phyloP scores from a whole-genome alignment of 2,888 invertebrate genomes.

The Diogma glabrata region DNA sequence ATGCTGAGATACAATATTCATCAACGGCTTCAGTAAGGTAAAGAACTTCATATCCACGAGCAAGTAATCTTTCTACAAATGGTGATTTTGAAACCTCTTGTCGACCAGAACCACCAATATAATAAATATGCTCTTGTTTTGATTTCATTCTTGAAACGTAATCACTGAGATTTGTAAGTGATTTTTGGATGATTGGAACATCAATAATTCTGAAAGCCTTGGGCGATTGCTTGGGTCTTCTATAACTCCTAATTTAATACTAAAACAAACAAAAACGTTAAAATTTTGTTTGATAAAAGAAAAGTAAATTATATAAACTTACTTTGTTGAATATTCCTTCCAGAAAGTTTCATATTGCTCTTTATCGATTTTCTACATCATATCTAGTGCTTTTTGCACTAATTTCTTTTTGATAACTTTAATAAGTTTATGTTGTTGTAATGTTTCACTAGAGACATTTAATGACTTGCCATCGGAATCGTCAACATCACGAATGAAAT shows the following conservation, averaged over 20 bases:
- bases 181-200: conserved; percentile 75
- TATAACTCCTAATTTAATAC: conserved; percentile 90
- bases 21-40: conserved; percentile 94
- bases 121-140: conserved; percentile 89
- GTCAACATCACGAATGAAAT: conserved; percentile 92
- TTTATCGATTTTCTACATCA: conserved; percentile 91
- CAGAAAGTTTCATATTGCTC: conserved; percentile 89
- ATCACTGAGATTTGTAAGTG: conserved; percentile 65
- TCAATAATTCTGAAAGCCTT: conserved; percentile 85
- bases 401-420: conserved; percentile 99
- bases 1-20: conserved; percentile 90
- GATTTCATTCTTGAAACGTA: conserved; percentile 94
- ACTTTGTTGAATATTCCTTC: conserved; percentile 98
- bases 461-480: conserved; percentile 98
- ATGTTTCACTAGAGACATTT: conserved; percentile 94
- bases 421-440: conserved; percentile 97
- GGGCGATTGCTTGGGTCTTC: conserved; percentile 96
- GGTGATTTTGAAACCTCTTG: conserved; percentile 84
- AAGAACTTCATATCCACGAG: conserved; percentile 91
- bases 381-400: conserved; percentile 91
- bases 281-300: neutral
- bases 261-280: conserved; percentile 28
- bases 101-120: conserved; percentile 81
- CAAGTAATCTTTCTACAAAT: conserved; percentile 86
- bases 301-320: conserved; percentile 27